Evolutionary conservation across 1,140 invertebrate species (phyloP), one percentile per base, ranked within the genome.

Genomic region (Trichoplusia ni): DNA sequence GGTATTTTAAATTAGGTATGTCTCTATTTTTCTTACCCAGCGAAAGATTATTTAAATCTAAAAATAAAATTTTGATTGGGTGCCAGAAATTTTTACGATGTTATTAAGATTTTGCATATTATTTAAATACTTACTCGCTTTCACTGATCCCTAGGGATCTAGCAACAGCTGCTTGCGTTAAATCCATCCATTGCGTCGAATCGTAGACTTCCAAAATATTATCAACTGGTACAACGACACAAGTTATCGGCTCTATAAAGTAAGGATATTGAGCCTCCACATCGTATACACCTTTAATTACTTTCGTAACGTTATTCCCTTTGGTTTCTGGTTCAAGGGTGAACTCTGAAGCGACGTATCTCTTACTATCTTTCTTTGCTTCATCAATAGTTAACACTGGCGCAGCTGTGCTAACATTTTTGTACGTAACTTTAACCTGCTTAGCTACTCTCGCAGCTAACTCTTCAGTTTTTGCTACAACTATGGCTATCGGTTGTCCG

Each of bases 401-500:
- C 4, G 67, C 18, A 18, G 62, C 40, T 8, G 63, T 71, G 1
- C 44, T 69, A 0, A 78, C 73, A 62, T 89, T 91, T 70, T 80
- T 82, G 46, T 96, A 95, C 6, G 91, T 92, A 8, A 97, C 90
- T 81, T 94, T 92, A 0, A 97, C 94, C 77, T 93, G 88, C 51
- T 92, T 92, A 0, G 93, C 93, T 2, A 94, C 94, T 6, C 92
- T 87, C 2, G 93, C 88, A 2, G 95, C 95, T 40, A 93, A 68
- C n/a, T 91, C 86, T 64, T 94, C 90, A 27, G 88, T 93, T 18
- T 91, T 77, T 0, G 95, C 96, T 0, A 95, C 93, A 0, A 97
- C 85, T 4, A 97, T 86, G 0, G 95, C 96, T 2, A 96, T 77
- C 0, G 95, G 93, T 81, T 97, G 95, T 0, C 95, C 94, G 37